Conservation (phyloP, 92 coral and sea anemone genomes). For the Paramuricea clavata region DNA sequence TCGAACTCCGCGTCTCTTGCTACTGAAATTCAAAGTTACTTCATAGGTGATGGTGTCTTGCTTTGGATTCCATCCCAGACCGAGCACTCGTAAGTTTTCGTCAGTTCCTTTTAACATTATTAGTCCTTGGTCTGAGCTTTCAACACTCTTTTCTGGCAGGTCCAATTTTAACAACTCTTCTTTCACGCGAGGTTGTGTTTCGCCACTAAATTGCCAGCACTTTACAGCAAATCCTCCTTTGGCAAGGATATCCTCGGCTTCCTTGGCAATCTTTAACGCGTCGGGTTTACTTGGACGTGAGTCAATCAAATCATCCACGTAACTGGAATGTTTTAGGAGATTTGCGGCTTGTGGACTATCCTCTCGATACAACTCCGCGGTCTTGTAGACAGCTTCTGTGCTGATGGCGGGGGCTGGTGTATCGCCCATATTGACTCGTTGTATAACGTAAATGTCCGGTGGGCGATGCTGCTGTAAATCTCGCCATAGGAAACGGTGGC, state of each 20-base stretch:
- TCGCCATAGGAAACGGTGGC: slow-evolving; percentile 69
- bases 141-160: slow-evolving; percentile 12
- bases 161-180: background rate
- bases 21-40: slow-evolving; percentile 69
- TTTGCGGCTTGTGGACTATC: slow-evolving; percentile 59
- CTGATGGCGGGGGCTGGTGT: slow-evolving; percentile 71
- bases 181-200: background rate
- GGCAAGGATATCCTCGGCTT: slow-evolving; percentile 42
- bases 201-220: slow-evolving; percentile 41
- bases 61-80: slow-evolving; percentile 70
- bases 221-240: slow-evolving; percentile 25
- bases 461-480: slow-evolving; percentile 44
- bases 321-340: slow-evolving; percentile 62
- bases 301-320: slow-evolving; percentile 73
- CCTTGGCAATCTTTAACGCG: slow-evolving; percentile 55
- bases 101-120: slow-evolving; percentile 73
- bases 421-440: slow-evolving; percentile 70
- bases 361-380: slow-evolving; percentile 51
- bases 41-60: slow-evolving; percentile 60
- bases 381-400: slow-evolving; percentile 75
- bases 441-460: slow-evolving; percentile 52
- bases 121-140: slow-evolving; percentile 25
- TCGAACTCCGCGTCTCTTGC: slow-evolving; percentile 56
- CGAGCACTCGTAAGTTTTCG: slow-evolving; percentile 63
- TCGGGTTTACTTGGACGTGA: slow-evolving; percentile 48